Percentiles rank a stretch among this genome's conserved stretches.
Conservation (phyloP, 2,113 vertebrate genomes). For the Vidua chalybeata region DNA sequence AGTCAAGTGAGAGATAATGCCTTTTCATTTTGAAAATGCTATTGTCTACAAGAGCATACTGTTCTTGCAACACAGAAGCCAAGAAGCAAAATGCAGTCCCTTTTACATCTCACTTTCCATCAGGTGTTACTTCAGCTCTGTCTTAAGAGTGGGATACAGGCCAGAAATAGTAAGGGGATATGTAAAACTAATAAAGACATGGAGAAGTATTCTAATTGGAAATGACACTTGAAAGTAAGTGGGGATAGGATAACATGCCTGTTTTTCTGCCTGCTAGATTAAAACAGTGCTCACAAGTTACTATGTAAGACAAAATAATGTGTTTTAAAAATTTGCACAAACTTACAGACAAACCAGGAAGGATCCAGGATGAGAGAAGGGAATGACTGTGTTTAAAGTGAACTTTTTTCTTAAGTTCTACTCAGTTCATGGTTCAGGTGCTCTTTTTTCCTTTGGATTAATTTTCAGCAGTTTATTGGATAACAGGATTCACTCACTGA, state of each 20-base stretch:
- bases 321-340: background rate
- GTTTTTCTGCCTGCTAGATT: background rate
- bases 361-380: background rate
- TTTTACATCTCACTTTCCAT: background rate
- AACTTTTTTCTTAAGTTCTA: background rate
- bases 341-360: background rate
- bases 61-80: background rate
- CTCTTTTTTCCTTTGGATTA: background rate
- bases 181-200: background rate
- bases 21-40: background rate
- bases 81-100: background rate
- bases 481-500: background rate
- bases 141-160: background rate
- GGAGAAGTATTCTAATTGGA: background rate
- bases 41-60: background rate
- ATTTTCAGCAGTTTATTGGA: background rate
- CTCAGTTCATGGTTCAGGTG: background rate
- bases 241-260: background rate
- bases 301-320: background rate
- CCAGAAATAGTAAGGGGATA: background rate
- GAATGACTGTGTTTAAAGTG: background rate
- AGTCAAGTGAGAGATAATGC: background rate
- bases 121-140: background rate
- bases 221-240: background rate
- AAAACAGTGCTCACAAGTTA: background rate